These are phyloP conservation scores for Drosophila mimica DNA, from an alignment of 2,888 invertebrate genomes.

Conservation along the genomic window DNA sequence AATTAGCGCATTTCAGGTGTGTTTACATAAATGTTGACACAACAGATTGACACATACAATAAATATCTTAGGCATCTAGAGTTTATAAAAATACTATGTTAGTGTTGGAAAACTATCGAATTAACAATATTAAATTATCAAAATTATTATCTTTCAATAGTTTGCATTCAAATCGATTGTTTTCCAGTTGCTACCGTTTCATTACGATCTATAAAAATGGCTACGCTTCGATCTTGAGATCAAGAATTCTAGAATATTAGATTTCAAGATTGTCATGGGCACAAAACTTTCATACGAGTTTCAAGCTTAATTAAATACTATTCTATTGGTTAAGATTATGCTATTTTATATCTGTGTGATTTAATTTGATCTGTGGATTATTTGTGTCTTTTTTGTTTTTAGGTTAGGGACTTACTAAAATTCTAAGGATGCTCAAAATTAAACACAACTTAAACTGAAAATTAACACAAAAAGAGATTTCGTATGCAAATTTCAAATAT, in stretches of 20 bases:
- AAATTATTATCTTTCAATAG: not conserved
- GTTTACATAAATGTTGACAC: not conserved
- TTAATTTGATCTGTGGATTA: constrained; percentile 8
- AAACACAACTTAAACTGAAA: constrained; percentile 58
- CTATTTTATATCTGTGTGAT: not conserved
- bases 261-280: not conserved
- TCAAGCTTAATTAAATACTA: constrained; percentile 8
- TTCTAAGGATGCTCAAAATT: constrained; percentile 53
- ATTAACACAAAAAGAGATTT: constrained; percentile 34
- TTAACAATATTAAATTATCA: not conserved
- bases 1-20: constrained; percentile 9
- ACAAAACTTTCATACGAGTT: not conserved
- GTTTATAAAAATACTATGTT: constrained; percentile 1
- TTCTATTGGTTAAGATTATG: not conserved
- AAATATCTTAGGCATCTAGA: not conserved
- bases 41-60: constrained; percentile 3
- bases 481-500: constrained; percentile 29
- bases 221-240: constrained; percentile 15
- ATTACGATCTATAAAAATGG: not conserved
- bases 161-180: constrained; percentile 2
- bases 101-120: constrained; percentile 8
- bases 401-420: constrained; percentile 58
- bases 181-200: constrained; percentile 1
- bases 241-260: constrained; percentile 16
- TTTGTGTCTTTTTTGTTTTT: constrained; percentile 4